Conservation (phyloP, 2,797 vertebrate species). For the Lindbergichthys nudifrons region DNA sequence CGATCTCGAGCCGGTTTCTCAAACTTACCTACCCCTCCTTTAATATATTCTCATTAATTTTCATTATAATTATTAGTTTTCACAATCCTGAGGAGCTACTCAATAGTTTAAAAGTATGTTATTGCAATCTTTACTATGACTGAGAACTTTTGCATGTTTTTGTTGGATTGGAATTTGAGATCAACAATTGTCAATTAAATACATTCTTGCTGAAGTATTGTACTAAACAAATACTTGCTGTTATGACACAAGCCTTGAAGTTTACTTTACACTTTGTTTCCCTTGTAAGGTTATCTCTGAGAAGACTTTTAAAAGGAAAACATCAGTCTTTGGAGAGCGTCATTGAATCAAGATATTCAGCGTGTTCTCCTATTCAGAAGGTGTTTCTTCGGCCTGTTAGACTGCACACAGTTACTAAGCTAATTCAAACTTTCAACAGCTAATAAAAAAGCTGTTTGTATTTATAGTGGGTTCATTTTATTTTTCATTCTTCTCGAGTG, state of each 20-base stretch:
- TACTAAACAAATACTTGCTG: background rate
- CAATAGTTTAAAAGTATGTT: background rate
- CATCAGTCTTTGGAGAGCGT: background rate
- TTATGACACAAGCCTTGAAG: background rate
- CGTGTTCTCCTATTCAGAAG: background rate
- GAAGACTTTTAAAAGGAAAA: slow-evolving; percentile 1
- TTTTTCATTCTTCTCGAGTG: background rate
- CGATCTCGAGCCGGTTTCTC: too few relatives aligned
- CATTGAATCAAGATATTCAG: background rate
- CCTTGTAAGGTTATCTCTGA: background rate
- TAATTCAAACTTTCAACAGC: background rate
- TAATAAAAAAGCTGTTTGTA: background rate
- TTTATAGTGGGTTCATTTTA: background rate
- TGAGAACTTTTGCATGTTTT: background rate
- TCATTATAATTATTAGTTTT: background rate
- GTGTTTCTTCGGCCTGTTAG: background rate
- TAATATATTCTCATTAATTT: background rate
- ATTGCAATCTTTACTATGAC: background rate
- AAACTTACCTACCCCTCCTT: too few relatives aligned
- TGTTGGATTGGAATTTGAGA: background rate
- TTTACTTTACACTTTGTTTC: slow-evolving; percentile 5
- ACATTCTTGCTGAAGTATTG: background rate
- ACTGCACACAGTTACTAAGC: background rate
- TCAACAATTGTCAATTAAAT: background rate
- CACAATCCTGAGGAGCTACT: background rate